Percentiles rank a stretch among this genome's conserved stretches.
Conservation (phyloP, 2,888 invertebrate species). For the Microplitis deprimator region DNA sequence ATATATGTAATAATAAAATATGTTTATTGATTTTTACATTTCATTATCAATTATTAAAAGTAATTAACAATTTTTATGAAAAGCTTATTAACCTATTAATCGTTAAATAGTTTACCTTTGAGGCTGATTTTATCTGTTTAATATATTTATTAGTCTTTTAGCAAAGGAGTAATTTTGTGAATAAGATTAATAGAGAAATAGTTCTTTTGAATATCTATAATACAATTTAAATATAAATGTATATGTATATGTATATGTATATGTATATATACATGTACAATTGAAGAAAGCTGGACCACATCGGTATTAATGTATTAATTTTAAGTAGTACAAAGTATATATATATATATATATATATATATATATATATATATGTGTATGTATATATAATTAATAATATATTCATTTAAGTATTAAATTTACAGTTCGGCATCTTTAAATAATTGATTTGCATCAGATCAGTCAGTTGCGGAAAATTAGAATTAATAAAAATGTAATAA, state of each 20-base stretch:
- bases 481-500: conserved; percentile 9
- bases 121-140: not conserved
- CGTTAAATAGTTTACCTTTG: not conserved
- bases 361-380: too few species aligned
- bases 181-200: not conserved
- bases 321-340: not conserved
- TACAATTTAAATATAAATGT: conserved; percentile 20
- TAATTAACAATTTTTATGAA: not conserved
- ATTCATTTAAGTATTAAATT: not conserved
- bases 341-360: not conserved
- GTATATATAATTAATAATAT: not conserved
- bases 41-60: not conserved
- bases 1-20: conserved; percentile 1
- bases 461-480: conserved; percentile 14
- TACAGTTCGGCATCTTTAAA: not conserved
- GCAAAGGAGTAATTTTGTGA: not conserved
- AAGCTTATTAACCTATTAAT: not conserved
- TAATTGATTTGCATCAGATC: conserved; percentile 32
- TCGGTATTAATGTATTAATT: not conserved
- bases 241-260: not conserved
- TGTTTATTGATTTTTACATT: not conserved
- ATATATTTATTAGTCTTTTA: not conserved
- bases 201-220: not conserved
- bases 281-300: not conserved
- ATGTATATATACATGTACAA: not conserved